Conservation (phyloP, 2,888 invertebrate species). For the Agonum fuliginosum region DNA sequence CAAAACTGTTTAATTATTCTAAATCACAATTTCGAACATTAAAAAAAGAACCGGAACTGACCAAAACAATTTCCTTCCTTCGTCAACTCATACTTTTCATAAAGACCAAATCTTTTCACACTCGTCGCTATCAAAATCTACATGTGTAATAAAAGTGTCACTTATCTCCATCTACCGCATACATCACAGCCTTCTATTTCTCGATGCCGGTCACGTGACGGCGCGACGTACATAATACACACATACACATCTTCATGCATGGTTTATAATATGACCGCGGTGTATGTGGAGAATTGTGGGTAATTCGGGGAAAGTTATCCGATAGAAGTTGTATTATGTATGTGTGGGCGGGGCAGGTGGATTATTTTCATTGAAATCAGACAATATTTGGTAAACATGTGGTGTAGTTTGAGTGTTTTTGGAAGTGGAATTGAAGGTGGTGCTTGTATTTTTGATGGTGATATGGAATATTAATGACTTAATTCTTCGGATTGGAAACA, state of each 20-base stretch:
- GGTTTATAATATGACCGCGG: slow-evolving; percentile 25
- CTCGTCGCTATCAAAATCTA: slow-evolving; percentile 9
- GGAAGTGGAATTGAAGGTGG: not conserved
- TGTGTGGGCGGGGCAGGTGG: not conserved
- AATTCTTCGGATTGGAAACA: not conserved
- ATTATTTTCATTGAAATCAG: not conserved
- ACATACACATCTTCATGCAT: slow-evolving; percentile 15
- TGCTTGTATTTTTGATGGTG: not conserved
- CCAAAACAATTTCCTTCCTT: not conserved
- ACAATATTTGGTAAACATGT: not conserved
- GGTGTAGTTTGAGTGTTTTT: not conserved
- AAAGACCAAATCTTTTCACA: slow-evolving; percentile 28
- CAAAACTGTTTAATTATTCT: too few relatives aligned
- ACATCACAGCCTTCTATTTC: slow-evolving; percentile 14
- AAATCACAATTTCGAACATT: too few relatives aligned
- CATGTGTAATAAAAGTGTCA: slow-evolving; percentile 21
- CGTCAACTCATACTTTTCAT: not conserved
- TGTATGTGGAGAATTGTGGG: slow-evolving; percentile 18
- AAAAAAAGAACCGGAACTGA: not conserved
- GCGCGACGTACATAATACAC: not conserved
- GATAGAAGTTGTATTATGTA: slow-evolving; percentile 16
- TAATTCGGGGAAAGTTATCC: slow-evolving; percentile 32
- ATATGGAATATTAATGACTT: not conserved
- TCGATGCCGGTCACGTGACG: not conserved
- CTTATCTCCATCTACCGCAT: slow-evolving; percentile 7